Percentiles rank a stretch among this genome's conserved stretches.
These are phyloP conservation scores for Patella ulyssiponensis DNA, from an alignment of 2,888 invertebrate genomes.

Conservation along the genomic window DNA sequence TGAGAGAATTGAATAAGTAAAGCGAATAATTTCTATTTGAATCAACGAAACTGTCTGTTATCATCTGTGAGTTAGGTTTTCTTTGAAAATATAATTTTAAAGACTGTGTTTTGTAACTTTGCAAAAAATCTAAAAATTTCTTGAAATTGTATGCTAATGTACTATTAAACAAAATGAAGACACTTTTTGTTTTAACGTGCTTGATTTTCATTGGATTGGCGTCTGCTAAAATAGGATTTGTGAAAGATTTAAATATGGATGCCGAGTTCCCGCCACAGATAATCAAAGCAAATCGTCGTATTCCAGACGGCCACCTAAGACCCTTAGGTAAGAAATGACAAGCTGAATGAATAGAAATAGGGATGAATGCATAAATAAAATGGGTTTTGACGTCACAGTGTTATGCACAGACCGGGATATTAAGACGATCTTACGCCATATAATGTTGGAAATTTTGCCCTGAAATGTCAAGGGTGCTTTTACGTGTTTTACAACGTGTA, in stretches of 20 bases:
- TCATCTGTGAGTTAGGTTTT: neutral
- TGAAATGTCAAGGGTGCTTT: no score
- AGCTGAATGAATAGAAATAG: no score
- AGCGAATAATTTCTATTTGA: no score
- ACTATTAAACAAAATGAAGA: constrained; percentile 7
- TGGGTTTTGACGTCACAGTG: no score
- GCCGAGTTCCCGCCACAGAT: constrained; percentile 60
- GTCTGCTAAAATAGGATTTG: constrained; percentile 48
- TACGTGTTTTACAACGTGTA: no score
- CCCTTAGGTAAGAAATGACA: constrained; percentile 60
- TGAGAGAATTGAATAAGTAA: no score
- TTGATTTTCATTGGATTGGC: constrained; percentile 1
- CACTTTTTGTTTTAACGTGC: neutral
- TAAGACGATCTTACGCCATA: no score
- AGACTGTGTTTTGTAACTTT: no score
- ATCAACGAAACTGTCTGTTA: no score
- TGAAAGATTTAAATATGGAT: constrained; percentile 63
- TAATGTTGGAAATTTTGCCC: no score
- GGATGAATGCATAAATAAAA: no score
- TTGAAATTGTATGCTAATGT: neutral
- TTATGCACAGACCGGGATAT: no score
- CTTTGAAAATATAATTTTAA: neutral
- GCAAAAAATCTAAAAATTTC: neutral
- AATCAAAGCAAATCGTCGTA: constrained; percentile 35
- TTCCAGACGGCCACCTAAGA: constrained; percentile 67